A percentile compares a stretch with the other conserved stretches of the same genome.
Conservation (phyloP, 2,797 vertebrate genomes). For the Tenualosa thibaudeaui region DNA sequence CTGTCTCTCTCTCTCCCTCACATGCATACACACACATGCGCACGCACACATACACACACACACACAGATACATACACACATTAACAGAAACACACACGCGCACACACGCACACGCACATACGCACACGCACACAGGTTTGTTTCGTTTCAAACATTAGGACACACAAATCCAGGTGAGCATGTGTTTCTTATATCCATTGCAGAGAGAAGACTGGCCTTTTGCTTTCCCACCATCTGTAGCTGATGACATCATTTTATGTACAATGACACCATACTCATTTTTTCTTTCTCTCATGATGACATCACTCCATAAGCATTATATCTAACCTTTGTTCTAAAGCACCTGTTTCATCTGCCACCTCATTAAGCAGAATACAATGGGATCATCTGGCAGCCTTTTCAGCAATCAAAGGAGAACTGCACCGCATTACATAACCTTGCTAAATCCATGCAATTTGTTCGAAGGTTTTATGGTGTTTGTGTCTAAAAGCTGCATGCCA, state of each 20-base stretch:
- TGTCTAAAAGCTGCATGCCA: conserved; percentile 38
- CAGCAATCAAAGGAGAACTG: conserved; percentile 25
- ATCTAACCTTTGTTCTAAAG: conserved; percentile 31
- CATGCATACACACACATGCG: background rate
- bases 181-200: conserved; percentile 46
- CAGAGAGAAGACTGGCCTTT: conserved; percentile 20
- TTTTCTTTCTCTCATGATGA: conserved; percentile 7
- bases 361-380: conserved; percentile 34
- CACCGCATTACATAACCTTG: conserved; percentile 37
- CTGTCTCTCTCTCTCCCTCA: too few relatives aligned
- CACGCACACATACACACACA: conserved; percentile 13
- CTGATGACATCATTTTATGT: conserved; percentile 45
- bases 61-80: background rate
- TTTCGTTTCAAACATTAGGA: conserved; percentile 41
- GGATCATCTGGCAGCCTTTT: background rate
- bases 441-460: conserved; percentile 29
- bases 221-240: conserved; percentile 33
- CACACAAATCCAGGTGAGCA: conserved; percentile 48
- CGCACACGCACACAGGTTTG: conserved; percentile 4
- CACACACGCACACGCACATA: background rate
- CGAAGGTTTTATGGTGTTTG: conserved; percentile 40
- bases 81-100: background rate
- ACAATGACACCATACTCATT: conserved; percentile 30
- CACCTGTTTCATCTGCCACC: conserved; percentile 41
- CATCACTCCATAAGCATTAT: conserved; percentile 38